phyloP scores from a whole-genome alignment of 2,888 invertebrate genomes.

The Cephus spinipes region DNA sequence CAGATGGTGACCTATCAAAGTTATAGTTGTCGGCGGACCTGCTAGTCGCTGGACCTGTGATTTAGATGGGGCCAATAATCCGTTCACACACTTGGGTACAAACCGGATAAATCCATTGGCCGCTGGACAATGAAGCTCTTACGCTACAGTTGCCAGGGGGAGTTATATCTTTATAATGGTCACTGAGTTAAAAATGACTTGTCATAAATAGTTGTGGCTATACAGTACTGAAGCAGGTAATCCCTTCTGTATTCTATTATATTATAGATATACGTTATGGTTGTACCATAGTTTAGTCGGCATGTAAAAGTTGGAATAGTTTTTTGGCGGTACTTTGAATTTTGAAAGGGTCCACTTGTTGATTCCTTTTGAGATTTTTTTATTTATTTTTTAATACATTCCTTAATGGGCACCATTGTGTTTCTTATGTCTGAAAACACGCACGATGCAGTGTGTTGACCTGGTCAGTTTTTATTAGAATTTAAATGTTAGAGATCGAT shows the following conservation, averaged over 20 bases:
- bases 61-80: constrained; percentile 22
- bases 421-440: neutral
- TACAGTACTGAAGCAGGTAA: neutral
- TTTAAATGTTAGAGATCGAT: neutral
- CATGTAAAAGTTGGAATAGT: neutral
- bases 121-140: constrained; percentile 17
- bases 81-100: constrained; percentile 16
- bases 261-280: neutral
- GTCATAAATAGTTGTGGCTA: neutral
- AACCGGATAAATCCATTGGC: constrained; percentile 3
- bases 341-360: neutral
- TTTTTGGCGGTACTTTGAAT: neutral
- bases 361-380: neutral
- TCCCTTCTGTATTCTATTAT: neutral
- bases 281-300: neutral
- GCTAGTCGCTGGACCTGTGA: constrained; percentile 12
- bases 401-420: neutral
- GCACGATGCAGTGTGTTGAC: neutral
- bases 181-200: constrained; percentile 10
- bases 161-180: constrained; percentile 21
- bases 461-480: neutral
- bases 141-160: constrained; percentile 22
- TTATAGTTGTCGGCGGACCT: neutral
- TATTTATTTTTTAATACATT: neutral
- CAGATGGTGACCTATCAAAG: neutral